phyloP scores from a whole-genome alignment of 2,113 vertebrate species.

The Gymnocephalus cernua region DNA sequence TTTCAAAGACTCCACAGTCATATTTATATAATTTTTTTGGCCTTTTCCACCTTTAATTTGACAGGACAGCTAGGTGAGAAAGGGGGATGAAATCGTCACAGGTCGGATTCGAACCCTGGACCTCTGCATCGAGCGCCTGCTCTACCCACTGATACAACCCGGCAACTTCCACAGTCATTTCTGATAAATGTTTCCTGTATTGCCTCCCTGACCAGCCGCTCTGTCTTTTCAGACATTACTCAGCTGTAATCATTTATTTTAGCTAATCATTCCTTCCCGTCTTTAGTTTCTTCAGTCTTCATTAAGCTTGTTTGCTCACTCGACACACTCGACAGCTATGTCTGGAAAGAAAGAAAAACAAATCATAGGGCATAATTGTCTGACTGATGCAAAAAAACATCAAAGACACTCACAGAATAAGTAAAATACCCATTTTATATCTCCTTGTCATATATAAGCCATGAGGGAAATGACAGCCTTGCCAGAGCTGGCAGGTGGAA shows the following conservation, averaged over 20 bases:
- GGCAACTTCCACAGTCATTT: slow-evolving; percentile 25
- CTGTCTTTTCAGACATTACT: slow-evolving; percentile 4
- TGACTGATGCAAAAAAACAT: not conserved
- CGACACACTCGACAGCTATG: not conserved
- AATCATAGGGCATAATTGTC: not conserved
- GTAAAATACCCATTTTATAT: not conserved
- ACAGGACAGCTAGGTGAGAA: no score
- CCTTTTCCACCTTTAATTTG: no score
- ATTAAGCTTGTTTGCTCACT: slow-evolving; percentile 25
- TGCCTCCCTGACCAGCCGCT: not conserved
- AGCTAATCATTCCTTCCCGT: not conserved
- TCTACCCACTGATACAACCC: no score
- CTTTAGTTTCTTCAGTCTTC: slow-evolving; percentile 3
- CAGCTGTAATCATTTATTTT: slow-evolving; percentile 16
- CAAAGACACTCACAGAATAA: slow-evolving; percentile 15
- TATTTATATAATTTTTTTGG: no score
- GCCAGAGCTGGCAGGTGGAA: slow-evolving; percentile 1
- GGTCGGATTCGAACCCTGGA: no score
- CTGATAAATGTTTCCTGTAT: slow-evolving; percentile 1
- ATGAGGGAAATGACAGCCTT: not conserved
- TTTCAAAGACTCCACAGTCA: slow-evolving; percentile 18
- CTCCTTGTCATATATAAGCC: not conserved
- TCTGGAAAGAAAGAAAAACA: slow-evolving; percentile 14
- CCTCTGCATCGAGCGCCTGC: no score
- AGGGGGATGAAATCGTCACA: no score